Conservation (phyloP, 53 echinoderm and acorn worm species). For the Mesocentrotus franciscanus region DNA sequence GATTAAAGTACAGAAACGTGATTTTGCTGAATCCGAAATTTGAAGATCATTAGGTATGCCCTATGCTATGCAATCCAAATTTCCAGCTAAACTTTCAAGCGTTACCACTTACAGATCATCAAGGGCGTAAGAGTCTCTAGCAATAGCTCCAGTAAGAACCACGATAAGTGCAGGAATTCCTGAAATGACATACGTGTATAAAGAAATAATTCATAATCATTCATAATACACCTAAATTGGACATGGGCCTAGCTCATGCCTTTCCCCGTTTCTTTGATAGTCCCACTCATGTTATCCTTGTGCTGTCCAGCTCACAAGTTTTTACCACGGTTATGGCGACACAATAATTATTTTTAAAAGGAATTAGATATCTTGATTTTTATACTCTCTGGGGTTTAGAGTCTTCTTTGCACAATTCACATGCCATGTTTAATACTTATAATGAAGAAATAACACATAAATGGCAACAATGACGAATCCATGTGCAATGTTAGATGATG, state of each 20-base stretch:
- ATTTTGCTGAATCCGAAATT: too few species aligned
- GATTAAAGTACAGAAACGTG: too few species aligned
- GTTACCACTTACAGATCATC: slow-evolving; percentile 43
- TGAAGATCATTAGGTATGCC: background rate
- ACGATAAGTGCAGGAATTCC: slow-evolving; percentile 19
- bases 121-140: slow-evolving; percentile 16
- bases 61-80: background rate
- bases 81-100: background rate
- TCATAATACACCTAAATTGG: background rate
- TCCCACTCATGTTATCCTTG: background rate
- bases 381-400: too few species aligned
- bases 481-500: too few species aligned
- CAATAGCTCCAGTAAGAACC: slow-evolving; percentile 23
- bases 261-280: background rate
- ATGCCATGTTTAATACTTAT: too few species aligned
- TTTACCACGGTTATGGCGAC: too few species aligned
- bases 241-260: background rate
- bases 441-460: too few species aligned
- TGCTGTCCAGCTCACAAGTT: too few species aligned
- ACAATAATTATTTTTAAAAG: too few species aligned
- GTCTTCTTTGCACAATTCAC: too few species aligned
- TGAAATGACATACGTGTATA: background rate
- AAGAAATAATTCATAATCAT: background rate
- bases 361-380: too few species aligned
- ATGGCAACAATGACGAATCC: too few species aligned